A percentile compares a stretch with the other conserved stretches of the same genome.
These are phyloP conservation scores for Eristalinus sepulchralis DNA, from an alignment of 2,888 invertebrate species.

Conservation along the genomic window DNA sequence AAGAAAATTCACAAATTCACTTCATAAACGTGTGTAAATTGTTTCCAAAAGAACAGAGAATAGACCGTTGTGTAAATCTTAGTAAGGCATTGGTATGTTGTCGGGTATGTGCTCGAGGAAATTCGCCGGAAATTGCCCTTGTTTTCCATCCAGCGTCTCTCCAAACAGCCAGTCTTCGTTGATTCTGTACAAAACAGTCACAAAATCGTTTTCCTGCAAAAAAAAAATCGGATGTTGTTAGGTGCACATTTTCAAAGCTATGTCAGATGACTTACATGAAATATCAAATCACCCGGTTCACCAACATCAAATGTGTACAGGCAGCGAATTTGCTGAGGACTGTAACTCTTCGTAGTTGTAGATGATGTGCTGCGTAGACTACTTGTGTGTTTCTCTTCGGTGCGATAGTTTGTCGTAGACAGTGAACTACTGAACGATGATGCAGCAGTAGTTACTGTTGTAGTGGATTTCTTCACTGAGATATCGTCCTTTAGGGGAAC, in stretches of 20 bases:
- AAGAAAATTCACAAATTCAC: conserved; percentile 23
- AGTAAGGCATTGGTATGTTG: conserved; percentile 78
- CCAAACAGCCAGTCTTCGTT: conserved; percentile 91
- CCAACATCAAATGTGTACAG: conserved; percentile 88
- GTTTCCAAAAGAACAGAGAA: conserved; percentile 24
- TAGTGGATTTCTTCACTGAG: conserved; percentile 15
- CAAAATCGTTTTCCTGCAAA: conserved; percentile 83
- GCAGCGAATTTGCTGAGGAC: conserved; percentile 83
- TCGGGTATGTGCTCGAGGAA: conserved; percentile 85
- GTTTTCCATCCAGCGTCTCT: conserved; percentile 83
- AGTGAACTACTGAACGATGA: conserved; percentile 35
- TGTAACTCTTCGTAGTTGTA: conserved; percentile 40
- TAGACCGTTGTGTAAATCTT: neutral
- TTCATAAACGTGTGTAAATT: conserved; percentile 35
- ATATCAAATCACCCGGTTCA: conserved; percentile 83
- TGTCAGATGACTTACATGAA: conserved; percentile 80
- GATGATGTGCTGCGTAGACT: conserved; percentile 27
- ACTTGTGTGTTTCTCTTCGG: conserved; percentile 27
- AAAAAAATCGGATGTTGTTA: neutral
- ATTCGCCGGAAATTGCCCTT: conserved; percentile 90
- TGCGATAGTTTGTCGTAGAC: conserved; percentile 32
- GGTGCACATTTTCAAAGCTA: neutral
- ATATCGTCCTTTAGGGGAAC: conserved; percentile 84
- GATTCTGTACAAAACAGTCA: conserved; percentile 86
- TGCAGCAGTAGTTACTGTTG: conserved; percentile 23